phyloP scores from a whole-genome alignment of 2,113 vertebrate species.

The Eleginops maclovinus region DNA sequence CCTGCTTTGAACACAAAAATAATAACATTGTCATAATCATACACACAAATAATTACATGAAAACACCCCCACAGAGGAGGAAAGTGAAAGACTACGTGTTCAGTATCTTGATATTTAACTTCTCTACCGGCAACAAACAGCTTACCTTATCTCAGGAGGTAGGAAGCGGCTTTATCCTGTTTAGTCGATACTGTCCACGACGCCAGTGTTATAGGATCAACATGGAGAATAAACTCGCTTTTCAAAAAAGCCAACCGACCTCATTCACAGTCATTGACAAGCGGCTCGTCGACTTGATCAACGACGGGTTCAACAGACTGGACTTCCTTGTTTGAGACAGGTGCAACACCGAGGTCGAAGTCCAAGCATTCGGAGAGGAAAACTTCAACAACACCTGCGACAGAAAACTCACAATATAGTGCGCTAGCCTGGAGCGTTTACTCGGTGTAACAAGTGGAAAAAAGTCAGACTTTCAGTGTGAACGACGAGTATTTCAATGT shows the following conservation, averaged over 20 bases:
- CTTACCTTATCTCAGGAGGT: conserved; percentile 54
- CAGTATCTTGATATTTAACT: not conserved
- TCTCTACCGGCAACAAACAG: conserved; percentile 23
- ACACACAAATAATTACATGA: not conserved
- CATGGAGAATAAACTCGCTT: conserved; percentile 24
- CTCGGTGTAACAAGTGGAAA: not conserved
- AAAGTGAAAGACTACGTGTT: not conserved
- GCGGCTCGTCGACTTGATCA: conserved; percentile 5
- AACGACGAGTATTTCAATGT: not conserved
- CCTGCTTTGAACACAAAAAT: not conserved
- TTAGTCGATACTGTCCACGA: conserved; percentile 10
- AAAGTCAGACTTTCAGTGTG: not conserved
- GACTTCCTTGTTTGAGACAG: conserved; percentile 79
- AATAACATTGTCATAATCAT: not conserved
- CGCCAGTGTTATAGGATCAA: conserved; percentile 26
- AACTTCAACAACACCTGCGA: not conserved
- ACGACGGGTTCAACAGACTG: not conserved
- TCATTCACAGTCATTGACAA: conserved; percentile 33
- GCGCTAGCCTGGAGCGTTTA: not conserved
- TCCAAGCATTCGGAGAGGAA: conserved; percentile 34
- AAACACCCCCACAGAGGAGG: not conserved
- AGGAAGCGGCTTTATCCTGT: conserved; percentile 51
- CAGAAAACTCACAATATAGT: too few relatives aligned
- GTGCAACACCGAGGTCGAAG: conserved; percentile 61
- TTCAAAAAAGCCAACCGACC: not conserved